Percentiles rank a stretch among this genome's conserved stretches.
phyloP scores from a whole-genome alignment of 64 coral and sea anemone genomes.

The Orbicella faveolata region DNA sequence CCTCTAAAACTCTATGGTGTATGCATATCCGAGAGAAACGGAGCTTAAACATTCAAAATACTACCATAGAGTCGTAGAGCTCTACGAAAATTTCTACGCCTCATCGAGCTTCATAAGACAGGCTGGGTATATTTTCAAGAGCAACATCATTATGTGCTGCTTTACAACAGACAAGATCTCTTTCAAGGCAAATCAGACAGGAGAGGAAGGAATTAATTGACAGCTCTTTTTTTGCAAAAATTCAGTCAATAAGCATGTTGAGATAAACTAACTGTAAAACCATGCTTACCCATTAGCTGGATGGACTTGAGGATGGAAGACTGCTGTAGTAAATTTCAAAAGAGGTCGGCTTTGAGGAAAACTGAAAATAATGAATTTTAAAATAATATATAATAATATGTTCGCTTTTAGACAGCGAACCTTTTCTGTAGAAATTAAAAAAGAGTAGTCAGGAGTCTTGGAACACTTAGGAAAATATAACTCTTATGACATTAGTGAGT shows the following conservation, averaged over 20 bases:
- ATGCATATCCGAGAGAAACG: too few species aligned
- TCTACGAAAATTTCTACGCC: too few species aligned
- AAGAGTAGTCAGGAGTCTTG: background rate
- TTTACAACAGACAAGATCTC: too few species aligned
- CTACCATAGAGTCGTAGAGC: too few species aligned
- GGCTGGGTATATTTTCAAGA: too few species aligned
- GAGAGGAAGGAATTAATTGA: background rate
- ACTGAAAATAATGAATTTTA: slow-evolving; percentile 34
- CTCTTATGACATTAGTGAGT: too few species aligned
- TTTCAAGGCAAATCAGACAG: too few species aligned
- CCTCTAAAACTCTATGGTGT: too few species aligned
- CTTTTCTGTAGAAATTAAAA: background rate
- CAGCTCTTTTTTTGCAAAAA: background rate
- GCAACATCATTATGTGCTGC: too few species aligned
- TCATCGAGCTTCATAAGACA: too few species aligned
- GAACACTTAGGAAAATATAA: too few species aligned
- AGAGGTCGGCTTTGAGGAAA: slow-evolving; percentile 84
- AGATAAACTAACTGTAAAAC: background rate
- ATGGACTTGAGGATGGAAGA: slow-evolving; percentile 96
- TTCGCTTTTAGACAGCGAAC: background rate
- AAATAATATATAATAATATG: background rate
- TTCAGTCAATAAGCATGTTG: background rate
- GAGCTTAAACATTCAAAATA: too few species aligned
- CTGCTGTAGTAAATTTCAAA: slow-evolving; percentile 78
- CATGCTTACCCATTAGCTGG: slow-evolving; percentile 66